Base-by-base conservation (phyloP, 2,113 vertebrate genomes). In the Phrynosoma platyrhinos region DNA sequence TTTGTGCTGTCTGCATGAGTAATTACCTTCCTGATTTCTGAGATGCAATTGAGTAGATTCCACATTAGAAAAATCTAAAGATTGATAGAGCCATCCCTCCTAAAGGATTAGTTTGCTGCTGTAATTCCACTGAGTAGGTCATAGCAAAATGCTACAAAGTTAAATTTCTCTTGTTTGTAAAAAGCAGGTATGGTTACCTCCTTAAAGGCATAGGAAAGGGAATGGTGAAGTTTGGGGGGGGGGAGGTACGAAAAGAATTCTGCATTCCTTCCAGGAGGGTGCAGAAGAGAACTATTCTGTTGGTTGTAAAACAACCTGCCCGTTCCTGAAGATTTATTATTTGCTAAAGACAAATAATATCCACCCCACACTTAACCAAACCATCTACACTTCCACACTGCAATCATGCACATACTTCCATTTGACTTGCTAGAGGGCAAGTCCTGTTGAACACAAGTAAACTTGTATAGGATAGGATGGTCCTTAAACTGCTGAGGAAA, bases 21-120 rank as follows among this genome's bases (percentile, higher is more conserved):
- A 99, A 99, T 99, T 98, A 98, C 98, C 97, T 97, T 96, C 96
- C 96, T 98, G 98, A 98, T 98, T 98, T 98, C 97, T 98, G 98
- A 99, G 97, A 98, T 98, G 98, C 97, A 97, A 97, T 98, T 97
- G 97, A 98, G 96, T 96, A 97, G 97, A 97, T 97, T 97, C 98
- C 96, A 97, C 98, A 97, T 97, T 97, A 97, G 97, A 97, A 97
- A 97, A 98, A 97, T 95, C 96, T 93, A 93, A 97, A 98, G 98
- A 98, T 98, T 98, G 97, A 98, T 98, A 96, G 97, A 97, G 97
- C 95, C 97, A 97, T 97, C 96, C 96, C 93, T 96, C 94, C 96
- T 96, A 97, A 98, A 98, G 96, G 96, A 97, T 97, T 97, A 96
- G 96, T 96, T 97, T 96, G 95, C 96, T 91, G 95, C 96, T 97